These are phyloP conservation scores for Hyppa rectilinea DNA, from an alignment of 2,888 invertebrate genomes.

Conservation along the genomic window DNA sequence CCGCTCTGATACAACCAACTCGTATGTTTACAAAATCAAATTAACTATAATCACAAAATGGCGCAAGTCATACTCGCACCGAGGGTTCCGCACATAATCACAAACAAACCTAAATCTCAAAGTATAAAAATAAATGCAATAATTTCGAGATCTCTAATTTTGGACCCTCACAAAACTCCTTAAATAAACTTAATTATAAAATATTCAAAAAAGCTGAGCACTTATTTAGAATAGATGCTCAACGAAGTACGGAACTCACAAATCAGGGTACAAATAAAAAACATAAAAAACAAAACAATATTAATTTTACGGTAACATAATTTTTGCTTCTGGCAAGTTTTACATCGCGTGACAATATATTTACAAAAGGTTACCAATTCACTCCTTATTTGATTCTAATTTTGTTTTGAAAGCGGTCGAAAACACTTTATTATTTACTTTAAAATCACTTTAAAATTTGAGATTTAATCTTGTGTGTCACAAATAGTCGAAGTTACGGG, in stretches of 20 bases:
- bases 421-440: not conserved
- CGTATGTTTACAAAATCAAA: constrained; percentile 16
- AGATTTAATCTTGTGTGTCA: constrained; percentile 4
- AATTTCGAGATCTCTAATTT: constrained; percentile 61
- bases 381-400: constrained; percentile 22
- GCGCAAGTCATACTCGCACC: constrained; percentile 33
- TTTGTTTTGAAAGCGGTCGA: constrained; percentile 40
- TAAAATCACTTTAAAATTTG: not conserved
- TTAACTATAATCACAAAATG: constrained; percentile 37
- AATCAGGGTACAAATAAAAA: constrained; percentile 37
- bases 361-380: constrained; percentile 40
- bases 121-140: constrained; percentile 55
- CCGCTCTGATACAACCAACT: constrained; percentile 11
- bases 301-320: constrained; percentile 57
- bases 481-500: constrained; percentile 23
- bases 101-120: constrained; percentile 29
- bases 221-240: constrained; percentile 34
- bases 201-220: constrained; percentile 30
- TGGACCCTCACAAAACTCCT: constrained; percentile 55
- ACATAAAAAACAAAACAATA: constrained; percentile 13
- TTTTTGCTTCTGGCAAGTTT: constrained; percentile 65
- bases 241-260: constrained; percentile 43
- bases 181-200: constrained; percentile 36
- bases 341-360: constrained; percentile 36
- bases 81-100: constrained; percentile 43